phyloP scores from a whole-genome alignment of 1,140 invertebrate genomes.

The Stegodyphus dumicola region DNA sequence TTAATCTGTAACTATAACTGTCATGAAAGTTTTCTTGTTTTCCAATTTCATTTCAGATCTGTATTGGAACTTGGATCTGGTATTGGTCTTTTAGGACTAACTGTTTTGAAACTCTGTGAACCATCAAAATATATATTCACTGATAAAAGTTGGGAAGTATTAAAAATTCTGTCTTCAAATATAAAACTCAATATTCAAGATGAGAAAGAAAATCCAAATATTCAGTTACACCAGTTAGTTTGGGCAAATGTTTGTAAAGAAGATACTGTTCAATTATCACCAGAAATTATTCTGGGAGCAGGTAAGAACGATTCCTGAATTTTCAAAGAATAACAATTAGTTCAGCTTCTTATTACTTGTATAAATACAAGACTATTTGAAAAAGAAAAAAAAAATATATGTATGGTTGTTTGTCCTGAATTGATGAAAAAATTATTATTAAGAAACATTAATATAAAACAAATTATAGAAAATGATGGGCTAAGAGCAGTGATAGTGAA shows the following conservation, averaged over 20 bases:
- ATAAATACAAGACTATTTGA: too few species aligned
- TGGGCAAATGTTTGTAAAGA: conserved; percentile 1
- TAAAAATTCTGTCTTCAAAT: conserved; percentile 20
- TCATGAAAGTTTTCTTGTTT: background rate
- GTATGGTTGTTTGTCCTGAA: too few species aligned
- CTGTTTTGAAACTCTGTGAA: conserved; percentile 16
- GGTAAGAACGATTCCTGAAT: conserved; percentile 22
- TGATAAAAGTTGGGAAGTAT: conserved; percentile 39
- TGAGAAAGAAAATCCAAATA: background rate
- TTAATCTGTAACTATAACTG: background rate
- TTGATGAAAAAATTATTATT: too few species aligned
- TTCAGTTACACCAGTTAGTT: conserved; percentile 7
- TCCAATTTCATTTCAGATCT: background rate
- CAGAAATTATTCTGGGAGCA: conserved; percentile 45
- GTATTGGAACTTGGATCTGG: conserved; percentile 46
- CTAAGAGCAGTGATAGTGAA: too few species aligned
- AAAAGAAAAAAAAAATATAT: too few species aligned
- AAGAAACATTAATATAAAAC: too few species aligned
- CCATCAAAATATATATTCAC: conserved; percentile 33
- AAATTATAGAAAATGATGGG: too few species aligned
- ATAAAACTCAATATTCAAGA: conserved; percentile 10
- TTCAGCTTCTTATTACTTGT: too few species aligned
- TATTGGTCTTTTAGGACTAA: conserved; percentile 43
- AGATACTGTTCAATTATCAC: background rate
- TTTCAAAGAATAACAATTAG: too few species aligned